Base-by-base conservation (phyloP, 1,140 invertebrate genomes). In the Aphelenchoides besseyi region DNA sequence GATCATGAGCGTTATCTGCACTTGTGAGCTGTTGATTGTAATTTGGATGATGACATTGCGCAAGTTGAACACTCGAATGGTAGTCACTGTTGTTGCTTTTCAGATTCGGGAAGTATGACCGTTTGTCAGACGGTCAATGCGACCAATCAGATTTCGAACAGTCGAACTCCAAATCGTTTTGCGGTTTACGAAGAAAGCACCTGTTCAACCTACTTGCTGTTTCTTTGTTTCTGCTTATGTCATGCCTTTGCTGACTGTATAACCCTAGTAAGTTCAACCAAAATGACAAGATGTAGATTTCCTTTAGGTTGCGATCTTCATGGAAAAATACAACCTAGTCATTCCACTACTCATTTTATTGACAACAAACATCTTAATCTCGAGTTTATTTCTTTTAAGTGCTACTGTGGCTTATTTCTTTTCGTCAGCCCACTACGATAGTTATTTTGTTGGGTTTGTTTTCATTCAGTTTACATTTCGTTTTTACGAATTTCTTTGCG, bases 401-500 rank as follows among this genome's bases (percentile, higher is more conserved):
- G 30, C 8, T 8, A 23, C 36, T 12, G 30, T 66, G 16, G 30
- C 63, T 1, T 66, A 66, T 33, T 18, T 66, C 26, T 66, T 35
- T 53, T 36, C 63, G 12, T 9, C 26, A 0, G 3, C 26, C 12
- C 63, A 33, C 30, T 61, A 61, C 30, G 30, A 29, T 30, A 3
- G 41, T 2, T 33, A 37, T 66, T 66, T 66, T 8, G 26, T 66
- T 12, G 1, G n/a, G n/a, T 66, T 66, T 53, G 63, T 66, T 23
- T 1, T 37, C 0, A 30, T 0, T 8, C 63, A 66, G 30, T 12
- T 12, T 23, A 29, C 30, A n/a, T 29, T 66, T 35, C 63, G 63
- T 23, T 2, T 66, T 53, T 66, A 66, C 32, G 63, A 66, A 35
- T 66, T 66, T 29, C 32, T 41, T 16, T 53, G 63, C 36, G 63